These are phyloP conservation scores for Candoia aspera DNA, from an alignment of 2,113 vertebrate species.

Conservation along the genomic window DNA sequence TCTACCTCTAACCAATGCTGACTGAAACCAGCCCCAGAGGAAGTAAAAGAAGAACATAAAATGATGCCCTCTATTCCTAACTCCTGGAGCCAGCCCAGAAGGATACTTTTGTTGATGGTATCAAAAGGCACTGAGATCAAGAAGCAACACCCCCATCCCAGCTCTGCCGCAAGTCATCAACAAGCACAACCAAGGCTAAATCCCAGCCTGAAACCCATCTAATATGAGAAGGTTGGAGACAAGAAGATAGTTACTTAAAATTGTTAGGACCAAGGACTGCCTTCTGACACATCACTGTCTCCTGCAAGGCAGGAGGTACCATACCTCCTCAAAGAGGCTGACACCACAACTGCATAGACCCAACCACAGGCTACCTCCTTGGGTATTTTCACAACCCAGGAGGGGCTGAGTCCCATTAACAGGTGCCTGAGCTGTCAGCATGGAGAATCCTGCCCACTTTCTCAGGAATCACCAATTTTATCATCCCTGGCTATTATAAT, in stretches of 20 bases:
- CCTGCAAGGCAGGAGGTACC: not conserved
- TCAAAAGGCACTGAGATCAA: too few species aligned
- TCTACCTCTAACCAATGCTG: too few species aligned
- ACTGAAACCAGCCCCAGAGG: too few species aligned
- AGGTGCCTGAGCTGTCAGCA: not conserved
- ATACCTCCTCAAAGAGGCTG: not conserved
- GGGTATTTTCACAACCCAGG: not conserved
- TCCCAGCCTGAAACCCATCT: not conserved
- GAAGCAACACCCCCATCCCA: too few species aligned
- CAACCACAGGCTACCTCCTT: not conserved
- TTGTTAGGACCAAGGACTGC: not conserved
- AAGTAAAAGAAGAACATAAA: too few species aligned
- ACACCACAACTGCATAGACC: not conserved
- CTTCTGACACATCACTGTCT: not conserved
- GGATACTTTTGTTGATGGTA: too few species aligned
- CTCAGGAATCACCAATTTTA: not conserved
- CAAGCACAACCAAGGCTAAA: not conserved
- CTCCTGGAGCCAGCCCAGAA: too few species aligned
- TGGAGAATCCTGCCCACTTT: not conserved
- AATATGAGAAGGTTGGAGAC: not conserved
- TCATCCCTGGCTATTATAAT: not conserved
- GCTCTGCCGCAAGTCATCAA: not conserved
- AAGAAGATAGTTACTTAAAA: not conserved
- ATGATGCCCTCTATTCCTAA: too few species aligned
- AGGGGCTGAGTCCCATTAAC: not conserved